These are phyloP conservation scores for Chrysodeixis includens DNA, from an alignment of 2,888 invertebrate genomes.

Conservation along the genomic window DNA sequence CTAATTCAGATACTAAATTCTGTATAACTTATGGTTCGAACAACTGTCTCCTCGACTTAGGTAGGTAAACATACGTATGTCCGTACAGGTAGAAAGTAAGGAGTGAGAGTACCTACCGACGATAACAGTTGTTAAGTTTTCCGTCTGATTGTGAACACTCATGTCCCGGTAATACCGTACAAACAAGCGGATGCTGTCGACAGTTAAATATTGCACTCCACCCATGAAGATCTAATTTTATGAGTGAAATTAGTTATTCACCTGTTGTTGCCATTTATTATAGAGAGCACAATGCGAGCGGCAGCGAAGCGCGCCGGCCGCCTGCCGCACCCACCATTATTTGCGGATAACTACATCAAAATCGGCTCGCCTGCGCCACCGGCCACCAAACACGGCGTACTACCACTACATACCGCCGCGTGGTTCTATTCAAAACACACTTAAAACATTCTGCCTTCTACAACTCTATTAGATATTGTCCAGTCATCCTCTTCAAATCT, in stretches of 20 bases:
- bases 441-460: conserved; percentile 53
- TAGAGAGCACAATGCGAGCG: conserved; percentile 82
- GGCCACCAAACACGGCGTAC: conserved; percentile 27
- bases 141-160: conserved; percentile 67
- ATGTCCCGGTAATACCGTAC: conserved; percentile 73
- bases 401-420: conserved; percentile 10
- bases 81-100: conserved; percentile 33
- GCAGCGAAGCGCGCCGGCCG: conserved; percentile 75
- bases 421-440: conserved; percentile 21
- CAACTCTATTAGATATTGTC: conserved; percentile 53
- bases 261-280: conserved; percentile 89
- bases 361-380: conserved; percentile 48
- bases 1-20: conserved; percentile 28
- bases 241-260: conserved; percentile 89
- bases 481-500: conserved; percentile 70
- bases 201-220: conserved; percentile 87
- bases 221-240: conserved; percentile 87
- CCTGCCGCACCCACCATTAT: conserved; percentile 82
- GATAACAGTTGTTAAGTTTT: conserved; percentile 42
- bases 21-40: conserved; percentile 6
- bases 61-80: background rate
- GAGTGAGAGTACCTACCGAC: background rate
- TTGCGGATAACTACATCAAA: conserved; percentile 78
- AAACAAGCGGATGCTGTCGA: conserved; percentile 80
- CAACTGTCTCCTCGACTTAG: conserved; percentile 7